phyloP scores from a whole-genome alignment of 2,113 vertebrate genomes.

The Cyanoderma ruficeps region DNA sequence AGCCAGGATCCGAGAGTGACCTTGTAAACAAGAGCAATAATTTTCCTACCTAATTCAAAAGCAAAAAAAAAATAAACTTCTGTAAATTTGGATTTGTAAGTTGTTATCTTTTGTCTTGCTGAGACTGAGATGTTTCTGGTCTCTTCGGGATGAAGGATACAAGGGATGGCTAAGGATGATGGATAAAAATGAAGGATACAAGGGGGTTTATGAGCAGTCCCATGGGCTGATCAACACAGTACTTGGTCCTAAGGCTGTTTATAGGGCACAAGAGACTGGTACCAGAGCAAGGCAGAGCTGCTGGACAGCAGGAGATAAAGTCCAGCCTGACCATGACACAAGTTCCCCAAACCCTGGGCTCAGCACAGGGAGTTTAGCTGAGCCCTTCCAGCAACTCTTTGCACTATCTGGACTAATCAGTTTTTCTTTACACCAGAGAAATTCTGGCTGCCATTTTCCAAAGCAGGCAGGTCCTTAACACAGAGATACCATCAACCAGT shows the following conservation, averaged over 20 bases:
- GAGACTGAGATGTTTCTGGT: background rate
- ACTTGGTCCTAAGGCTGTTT: background rate
- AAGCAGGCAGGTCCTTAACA: background rate
- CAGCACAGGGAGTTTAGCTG: background rate
- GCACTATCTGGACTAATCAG: background rate
- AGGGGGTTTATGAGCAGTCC: background rate
- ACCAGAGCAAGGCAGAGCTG: background rate
- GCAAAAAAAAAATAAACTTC: background rate
- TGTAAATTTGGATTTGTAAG: background rate
- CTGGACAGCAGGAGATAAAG: background rate
- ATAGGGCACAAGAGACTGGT: background rate
- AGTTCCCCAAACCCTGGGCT: background rate
- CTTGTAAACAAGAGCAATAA: background rate
- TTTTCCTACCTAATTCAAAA: constrained; percentile 22
- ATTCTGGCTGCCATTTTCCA: background rate
- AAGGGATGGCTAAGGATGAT: background rate
- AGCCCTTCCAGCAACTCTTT: background rate
- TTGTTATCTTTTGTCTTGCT: background rate
- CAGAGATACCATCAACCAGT: background rate
- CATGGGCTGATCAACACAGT: background rate
- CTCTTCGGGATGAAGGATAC: background rate
- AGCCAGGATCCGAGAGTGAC: background rate
- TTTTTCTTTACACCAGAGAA: background rate
- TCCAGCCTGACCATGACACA: background rate
- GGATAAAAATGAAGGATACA: background rate